These are phyloP conservation scores for Galaxias olidus DNA, from an alignment of 2,797 vertebrate species.

Conservation along the genomic window DNA sequence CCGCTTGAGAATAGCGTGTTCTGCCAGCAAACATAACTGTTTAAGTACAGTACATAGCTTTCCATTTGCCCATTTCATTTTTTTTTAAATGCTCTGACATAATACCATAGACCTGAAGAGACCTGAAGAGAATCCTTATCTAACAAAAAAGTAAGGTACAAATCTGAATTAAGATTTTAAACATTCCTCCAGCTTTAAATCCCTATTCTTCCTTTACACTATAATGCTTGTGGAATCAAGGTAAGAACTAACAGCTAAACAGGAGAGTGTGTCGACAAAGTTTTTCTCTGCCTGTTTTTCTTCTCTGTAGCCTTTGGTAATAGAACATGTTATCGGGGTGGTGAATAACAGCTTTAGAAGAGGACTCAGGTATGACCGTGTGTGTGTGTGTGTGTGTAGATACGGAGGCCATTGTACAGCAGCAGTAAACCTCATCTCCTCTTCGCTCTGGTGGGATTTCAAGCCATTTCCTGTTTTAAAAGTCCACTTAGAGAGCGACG, in stretches of 20 bases:
- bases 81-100: too few species aligned
- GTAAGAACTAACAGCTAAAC: too few species aligned
- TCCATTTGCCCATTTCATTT: too few species aligned
- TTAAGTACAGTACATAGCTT: too few species aligned
- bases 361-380: constrained; percentile 15
- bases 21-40: constrained; percentile 1
- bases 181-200: too few species aligned
- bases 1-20: background rate
- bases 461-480: constrained; percentile 73
- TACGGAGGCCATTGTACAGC: constrained; percentile 61
- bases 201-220: too few species aligned
- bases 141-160: too few species aligned
- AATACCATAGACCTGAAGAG: too few species aligned
- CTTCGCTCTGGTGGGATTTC: constrained; percentile 56
- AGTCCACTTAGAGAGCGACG: constrained; percentile 66
- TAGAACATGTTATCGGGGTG: constrained; percentile 51
- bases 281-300: constrained; percentile 36
- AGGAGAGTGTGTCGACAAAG: too few species aligned
- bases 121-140: too few species aligned
- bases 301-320: constrained; percentile 50
- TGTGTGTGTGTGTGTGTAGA: constrained; percentile 45
- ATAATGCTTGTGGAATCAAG: too few species aligned
- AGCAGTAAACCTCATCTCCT: constrained; percentile 68
- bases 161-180: too few species aligned
- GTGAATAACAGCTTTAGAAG: constrained; percentile 66